Base-by-base conservation (phyloP, 2,888 invertebrate species). In the Microctonus aethiopoides region DNA sequence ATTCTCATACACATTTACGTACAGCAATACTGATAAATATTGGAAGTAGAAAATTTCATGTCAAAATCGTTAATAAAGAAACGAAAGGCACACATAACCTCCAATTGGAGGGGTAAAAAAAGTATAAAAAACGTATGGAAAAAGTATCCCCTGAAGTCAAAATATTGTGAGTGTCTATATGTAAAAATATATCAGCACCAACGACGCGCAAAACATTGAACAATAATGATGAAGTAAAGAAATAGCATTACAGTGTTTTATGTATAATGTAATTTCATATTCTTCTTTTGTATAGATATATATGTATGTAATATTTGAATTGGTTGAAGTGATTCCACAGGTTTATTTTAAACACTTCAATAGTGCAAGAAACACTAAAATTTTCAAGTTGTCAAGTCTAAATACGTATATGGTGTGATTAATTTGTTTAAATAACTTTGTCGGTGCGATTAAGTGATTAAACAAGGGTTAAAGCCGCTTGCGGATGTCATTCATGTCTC, bases 401-500 rank as follows among this genome's bases (percentile, higher is more conserved):
- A n/a, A n/a, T n/a, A n/a, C n/a, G n/a, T n/a, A n/a, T 7, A 29
- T 3, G 7, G 7, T 29, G 7, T 5, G 3, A 29, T 29, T 29
- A 5, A 29, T 5, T 29, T 29, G 29, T 29, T 29, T 5, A 29
- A 29, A 29, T 5, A 5, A 29, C 29, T 3, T 29, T 5, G 7
- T 29, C 3, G 24, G 13, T n/a, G 5, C 2, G 26, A 26, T 5
- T 0, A 2, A 29, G 22, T 57, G 2, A 7, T 16, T 22, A 5
- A 60, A 36, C 4, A 11, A 16, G 22, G 39, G 13, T 20, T 39
- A 36, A 11, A 60, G 34, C 36, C 34, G 32, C 36, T 62, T 41
- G 62, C 41, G 41, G 41, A 34, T 59, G 63, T 67, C 39, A 76
- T 76, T 76, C 67, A 76, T 76, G 76, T 74, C 74, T 70, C 63